These are phyloP conservation scores for Bradypus variegatus DNA, from an alignment of 2,797 vertebrate species.

Conservation along the genomic window DNA sequence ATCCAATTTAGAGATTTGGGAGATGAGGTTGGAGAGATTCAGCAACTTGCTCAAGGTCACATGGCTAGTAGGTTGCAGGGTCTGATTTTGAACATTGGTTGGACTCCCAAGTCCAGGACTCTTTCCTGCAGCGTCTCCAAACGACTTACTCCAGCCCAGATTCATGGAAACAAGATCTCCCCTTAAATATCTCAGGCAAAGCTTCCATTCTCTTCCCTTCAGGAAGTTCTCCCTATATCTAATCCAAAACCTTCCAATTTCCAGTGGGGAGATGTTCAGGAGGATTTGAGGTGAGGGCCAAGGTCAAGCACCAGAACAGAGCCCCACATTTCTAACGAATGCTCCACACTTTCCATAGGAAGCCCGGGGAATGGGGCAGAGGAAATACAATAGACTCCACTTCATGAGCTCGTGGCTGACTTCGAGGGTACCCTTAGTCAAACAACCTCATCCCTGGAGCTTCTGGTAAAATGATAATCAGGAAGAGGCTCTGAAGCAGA, in stretches of 20 bases:
- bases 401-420: not conserved
- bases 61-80: not conserved
- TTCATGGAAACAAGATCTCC: not conserved
- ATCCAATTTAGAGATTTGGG: not conserved
- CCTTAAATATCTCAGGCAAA: not conserved
- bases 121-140: not conserved
- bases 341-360: not conserved
- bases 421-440: not conserved
- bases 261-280: not conserved
- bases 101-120: not conserved
- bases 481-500: not conserved
- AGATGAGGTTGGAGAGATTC: not conserved
- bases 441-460: not conserved
- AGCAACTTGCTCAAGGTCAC: not conserved
- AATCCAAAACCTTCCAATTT: not conserved
- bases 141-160: not conserved
- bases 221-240: not conserved
- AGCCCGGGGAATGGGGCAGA: not conserved
- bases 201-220: not conserved
- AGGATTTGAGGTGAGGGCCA: not conserved
- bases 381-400: not conserved
- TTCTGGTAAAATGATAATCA: not conserved
- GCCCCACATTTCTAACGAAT: not conserved
- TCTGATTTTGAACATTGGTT: not conserved
- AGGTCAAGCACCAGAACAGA: not conserved